These are phyloP conservation scores for Hymenopus coronatus DNA, from an alignment of 2,888 invertebrate species.

Conservation along the genomic window DNA sequence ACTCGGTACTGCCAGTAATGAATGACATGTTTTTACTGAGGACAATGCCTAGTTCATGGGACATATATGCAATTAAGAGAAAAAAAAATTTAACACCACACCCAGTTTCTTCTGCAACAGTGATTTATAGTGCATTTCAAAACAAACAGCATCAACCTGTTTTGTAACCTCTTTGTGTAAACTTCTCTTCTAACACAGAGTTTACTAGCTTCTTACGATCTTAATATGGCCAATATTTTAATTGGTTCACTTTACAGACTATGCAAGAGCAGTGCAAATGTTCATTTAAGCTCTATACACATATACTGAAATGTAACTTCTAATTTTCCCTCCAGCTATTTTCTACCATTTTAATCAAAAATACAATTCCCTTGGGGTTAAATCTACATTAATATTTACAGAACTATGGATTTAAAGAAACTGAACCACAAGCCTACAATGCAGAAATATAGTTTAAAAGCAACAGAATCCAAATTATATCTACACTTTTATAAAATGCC, in stretches of 20 bases:
- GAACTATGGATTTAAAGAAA: too few relatives aligned
- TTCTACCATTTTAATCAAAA: too few relatives aligned
- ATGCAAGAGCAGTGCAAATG: background rate
- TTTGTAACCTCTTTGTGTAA: background rate
- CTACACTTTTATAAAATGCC: too few relatives aligned
- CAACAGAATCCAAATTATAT: too few relatives aligned
- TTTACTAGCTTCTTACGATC: background rate
- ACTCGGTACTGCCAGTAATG: background rate
- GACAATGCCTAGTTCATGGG: background rate
- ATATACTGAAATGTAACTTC: too few relatives aligned
- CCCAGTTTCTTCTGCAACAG: background rate
- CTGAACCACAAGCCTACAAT: too few relatives aligned
- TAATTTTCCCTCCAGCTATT: too few relatives aligned
- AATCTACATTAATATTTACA: too few relatives aligned
- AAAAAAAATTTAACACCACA: background rate
- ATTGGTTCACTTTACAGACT: background rate
- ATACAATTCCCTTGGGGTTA: too few relatives aligned
- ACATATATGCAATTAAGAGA: background rate
- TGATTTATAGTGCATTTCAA: background rate
- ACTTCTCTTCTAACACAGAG: background rate
- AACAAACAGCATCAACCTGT: background rate
- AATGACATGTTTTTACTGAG: background rate
- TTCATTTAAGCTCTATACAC: too few relatives aligned
- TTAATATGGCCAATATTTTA: background rate
- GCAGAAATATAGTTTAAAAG: too few relatives aligned